phyloP scores from a whole-genome alignment of 2,888 invertebrate species.

The Nephrotoma appendiculata region DNA sequence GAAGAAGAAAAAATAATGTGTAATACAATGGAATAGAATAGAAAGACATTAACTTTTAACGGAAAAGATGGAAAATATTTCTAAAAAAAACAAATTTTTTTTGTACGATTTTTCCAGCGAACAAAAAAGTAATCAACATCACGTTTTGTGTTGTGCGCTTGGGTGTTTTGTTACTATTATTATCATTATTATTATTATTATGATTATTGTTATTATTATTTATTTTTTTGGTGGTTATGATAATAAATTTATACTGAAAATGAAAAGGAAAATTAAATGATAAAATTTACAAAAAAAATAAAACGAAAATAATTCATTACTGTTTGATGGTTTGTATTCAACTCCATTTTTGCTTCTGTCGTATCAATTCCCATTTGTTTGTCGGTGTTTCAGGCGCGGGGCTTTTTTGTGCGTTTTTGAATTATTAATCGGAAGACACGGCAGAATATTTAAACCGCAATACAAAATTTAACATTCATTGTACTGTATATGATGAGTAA shows the following conservation, averaged over 20 bases:
- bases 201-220: neutral
- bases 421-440: neutral
- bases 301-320: neutral
- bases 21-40: neutral
- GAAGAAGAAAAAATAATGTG: neutral
- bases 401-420: neutral
- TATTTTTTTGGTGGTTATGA: neutral
- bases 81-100: neutral
- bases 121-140: neutral
- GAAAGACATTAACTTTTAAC: neutral
- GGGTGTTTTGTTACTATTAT: neutral
- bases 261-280: neutral
- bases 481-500: neutral
- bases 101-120: neutral
- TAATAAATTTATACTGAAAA: neutral
- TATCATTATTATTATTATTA: neutral
- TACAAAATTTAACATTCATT: neutral
- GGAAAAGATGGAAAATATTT: neutral
- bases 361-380: neutral
- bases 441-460: neutral
- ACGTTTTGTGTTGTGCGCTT: neutral
- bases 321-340: neutral
- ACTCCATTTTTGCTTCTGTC: neutral
- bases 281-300: neutral
- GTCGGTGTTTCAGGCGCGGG: neutral